A percentile compares a stretch with the other conserved stretches of the same genome.
Conservation (phyloP, 2,113 vertebrate genomes). For the Cynopterus brachyotis region DNA sequence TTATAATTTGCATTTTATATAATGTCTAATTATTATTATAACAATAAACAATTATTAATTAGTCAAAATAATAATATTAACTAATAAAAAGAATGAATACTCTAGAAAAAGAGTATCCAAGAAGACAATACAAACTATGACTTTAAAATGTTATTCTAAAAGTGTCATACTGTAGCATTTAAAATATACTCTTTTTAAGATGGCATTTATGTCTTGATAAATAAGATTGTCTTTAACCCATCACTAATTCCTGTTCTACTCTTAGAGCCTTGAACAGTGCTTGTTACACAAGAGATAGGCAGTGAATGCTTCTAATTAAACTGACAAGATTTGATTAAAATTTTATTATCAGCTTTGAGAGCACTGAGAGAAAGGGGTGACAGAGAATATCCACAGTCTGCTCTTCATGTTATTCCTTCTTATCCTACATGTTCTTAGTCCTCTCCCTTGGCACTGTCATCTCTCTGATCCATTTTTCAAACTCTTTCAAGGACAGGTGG, state of each 20-base stretch:
- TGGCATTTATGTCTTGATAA: background rate
- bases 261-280: background rate
- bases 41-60: no score
- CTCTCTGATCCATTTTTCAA: background rate
- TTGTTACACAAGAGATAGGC: background rate
- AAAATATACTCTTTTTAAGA: background rate
- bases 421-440: background rate
- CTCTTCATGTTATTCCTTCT: background rate
- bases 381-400: background rate
- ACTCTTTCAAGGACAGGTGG: background rate
- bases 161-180: background rate
- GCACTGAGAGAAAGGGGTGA: background rate
- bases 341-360: background rate
- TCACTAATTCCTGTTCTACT: background rate
- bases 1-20: no score
- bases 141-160: background rate
- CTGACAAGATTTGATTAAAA: background rate
- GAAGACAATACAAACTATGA: no score
- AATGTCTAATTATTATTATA: no score
- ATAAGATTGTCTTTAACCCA: background rate
- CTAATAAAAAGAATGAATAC: no score
- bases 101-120: no score
- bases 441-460: background rate
- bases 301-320: background rate
- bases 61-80: no score